These are phyloP conservation scores for Drosophila miranda DNA, from an alignment of 1,140 invertebrate species.

Conservation along the genomic window DNA sequence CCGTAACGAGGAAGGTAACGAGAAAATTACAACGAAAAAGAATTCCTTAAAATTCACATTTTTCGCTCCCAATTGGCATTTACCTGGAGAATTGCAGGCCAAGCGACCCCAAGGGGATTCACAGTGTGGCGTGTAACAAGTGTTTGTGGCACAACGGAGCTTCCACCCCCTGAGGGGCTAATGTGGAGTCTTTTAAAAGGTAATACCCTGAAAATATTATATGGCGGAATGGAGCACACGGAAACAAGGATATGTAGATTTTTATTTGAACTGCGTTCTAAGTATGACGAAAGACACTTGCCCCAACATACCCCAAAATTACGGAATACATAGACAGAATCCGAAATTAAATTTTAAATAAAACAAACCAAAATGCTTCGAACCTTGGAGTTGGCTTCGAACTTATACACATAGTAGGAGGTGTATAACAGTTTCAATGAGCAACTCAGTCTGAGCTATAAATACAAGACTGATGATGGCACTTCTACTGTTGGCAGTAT, in stretches of 20 bases:
- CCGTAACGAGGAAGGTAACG: conserved; percentile 6
- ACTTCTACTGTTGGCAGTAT: too few species aligned
- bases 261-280: conserved; percentile 21
- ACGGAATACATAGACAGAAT: not conserved
- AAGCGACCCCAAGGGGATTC: conserved; percentile 59
- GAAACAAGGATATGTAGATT: conserved; percentile 26
- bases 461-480: too few species aligned
- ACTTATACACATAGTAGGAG: conserved; percentile 8
- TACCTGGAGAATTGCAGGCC: conserved; percentile 47
- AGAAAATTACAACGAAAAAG: conserved; percentile 1
- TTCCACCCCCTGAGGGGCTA: not conserved
- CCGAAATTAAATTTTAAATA: conserved; percentile 8
- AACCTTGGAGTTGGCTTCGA: conserved; percentile 21
- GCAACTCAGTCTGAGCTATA: not conserved
- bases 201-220: conserved; percentile 57
- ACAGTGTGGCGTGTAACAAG: conserved; percentile 60
- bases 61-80: conserved; percentile 26
- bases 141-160: conserved; percentile 45
- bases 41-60: conserved; percentile 16
- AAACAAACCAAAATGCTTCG: conserved; percentile 16
- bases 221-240: conserved; percentile 22
- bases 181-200: not conserved
- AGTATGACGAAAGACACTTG: conserved; percentile 12
- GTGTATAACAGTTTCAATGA: conserved; percentile 31
- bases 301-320: conserved; percentile 21